Evolutionary conservation across 1,140 invertebrate genomes (phyloP).

Genomic region (Leptopilina boulardi): DNA sequence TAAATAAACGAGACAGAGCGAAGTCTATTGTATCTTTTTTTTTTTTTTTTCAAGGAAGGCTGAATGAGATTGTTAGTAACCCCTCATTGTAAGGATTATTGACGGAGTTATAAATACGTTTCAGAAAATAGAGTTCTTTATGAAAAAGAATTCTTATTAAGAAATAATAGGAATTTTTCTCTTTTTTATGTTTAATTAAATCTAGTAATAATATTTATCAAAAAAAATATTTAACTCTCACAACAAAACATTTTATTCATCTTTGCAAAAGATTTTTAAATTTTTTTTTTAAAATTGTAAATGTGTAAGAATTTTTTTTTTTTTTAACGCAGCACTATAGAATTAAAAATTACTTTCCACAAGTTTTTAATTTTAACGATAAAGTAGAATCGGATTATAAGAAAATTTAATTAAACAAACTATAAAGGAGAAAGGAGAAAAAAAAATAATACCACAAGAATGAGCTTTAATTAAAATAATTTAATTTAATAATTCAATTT

Average conservation of each 20-base stretch:
- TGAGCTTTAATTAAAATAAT: conserved; percentile 3
- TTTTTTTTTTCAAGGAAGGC: conserved; percentile 4
- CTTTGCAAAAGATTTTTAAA: too few relatives aligned
- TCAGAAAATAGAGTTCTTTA: not conserved
- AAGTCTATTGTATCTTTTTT: not conserved
- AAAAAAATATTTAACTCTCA: too few relatives aligned
- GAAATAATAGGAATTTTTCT: not conserved
- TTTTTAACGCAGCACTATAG: too few relatives aligned
- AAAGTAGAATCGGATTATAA: not conserved
- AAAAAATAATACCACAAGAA: not conserved
- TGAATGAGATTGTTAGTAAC: conserved; percentile 9
- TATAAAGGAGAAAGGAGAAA: not conserved
- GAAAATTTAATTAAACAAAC: not conserved
- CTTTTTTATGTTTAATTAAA: not conserved
- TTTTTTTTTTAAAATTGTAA: too few relatives aligned
- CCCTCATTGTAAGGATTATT: conserved; percentile 14
- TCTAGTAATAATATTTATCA: too few relatives aligned
- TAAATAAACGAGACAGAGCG: conserved; percentile 1
- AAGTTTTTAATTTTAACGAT: not conserved
- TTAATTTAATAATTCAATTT: not conserved
- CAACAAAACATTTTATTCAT: too few relatives aligned
- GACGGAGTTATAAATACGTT: not conserved
- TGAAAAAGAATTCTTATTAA: not conserved
- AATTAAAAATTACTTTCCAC: not conserved
- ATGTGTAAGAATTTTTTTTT: too few relatives aligned